Conservation (phyloP, 2,797 vertebrate genomes). For the Dipus sagitta region DNA sequence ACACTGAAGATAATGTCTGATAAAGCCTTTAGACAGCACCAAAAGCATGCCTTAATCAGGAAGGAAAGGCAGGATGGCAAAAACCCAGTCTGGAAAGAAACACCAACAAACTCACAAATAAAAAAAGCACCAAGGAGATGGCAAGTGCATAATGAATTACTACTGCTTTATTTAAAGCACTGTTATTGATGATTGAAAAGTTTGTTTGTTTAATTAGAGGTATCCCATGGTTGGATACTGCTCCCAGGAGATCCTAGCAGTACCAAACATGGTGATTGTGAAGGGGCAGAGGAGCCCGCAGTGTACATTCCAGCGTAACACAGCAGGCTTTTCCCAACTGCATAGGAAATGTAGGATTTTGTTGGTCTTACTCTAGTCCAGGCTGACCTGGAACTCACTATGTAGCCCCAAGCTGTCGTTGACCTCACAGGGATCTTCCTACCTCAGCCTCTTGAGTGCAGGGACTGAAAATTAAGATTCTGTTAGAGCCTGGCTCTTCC, state of each 20-base stretch:
- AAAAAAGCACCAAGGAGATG: not conserved
- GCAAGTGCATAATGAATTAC: not conserved
- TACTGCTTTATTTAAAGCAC: not conserved
- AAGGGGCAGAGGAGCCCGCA: no score
- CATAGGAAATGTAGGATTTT: not conserved
- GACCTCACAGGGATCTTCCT: no score
- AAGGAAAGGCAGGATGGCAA: not conserved
- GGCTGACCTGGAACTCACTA: no score
- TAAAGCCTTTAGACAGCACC: not conserved
- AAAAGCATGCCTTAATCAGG: not conserved
- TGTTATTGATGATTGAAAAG: not conserved
- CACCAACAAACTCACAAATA: no score
- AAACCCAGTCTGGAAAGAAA: not conserved
- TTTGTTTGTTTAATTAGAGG: not conserved
- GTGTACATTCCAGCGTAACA: not conserved
- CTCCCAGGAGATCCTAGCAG: not conserved
- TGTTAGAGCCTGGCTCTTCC: not conserved
- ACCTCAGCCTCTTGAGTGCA: no score
- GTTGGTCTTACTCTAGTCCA: no score
- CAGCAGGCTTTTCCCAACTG: not conserved
- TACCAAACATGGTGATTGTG: not conserved
- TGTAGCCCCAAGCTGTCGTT: no score
- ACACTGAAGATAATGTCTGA: not conserved
- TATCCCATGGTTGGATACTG: not conserved
- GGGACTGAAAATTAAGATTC: not conserved